Percentiles rank a stretch among this genome's conserved stretches.
phyloP scores from a whole-genome alignment of 2,113 vertebrate species.

The Platycercus adscitus region DNA sequence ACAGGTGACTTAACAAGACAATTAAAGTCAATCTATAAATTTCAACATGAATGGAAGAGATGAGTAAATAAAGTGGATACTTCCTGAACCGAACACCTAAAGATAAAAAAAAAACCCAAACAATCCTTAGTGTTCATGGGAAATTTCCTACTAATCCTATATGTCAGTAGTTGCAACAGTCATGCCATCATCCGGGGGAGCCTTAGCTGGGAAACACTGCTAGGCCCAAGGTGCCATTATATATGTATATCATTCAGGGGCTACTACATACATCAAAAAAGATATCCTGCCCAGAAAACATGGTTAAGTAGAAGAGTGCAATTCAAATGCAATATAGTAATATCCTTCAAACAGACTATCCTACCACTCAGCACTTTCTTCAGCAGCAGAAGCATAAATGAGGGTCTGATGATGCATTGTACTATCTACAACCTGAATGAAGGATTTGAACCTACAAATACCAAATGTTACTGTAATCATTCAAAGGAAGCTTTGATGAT shows the following conservation, averaged over 20 bases:
- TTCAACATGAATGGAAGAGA: background rate
- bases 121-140: background rate
- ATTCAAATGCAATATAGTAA: background rate
- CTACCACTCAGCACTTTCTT: background rate
- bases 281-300: background rate
- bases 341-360: background rate
- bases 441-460: background rate
- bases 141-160: background rate
- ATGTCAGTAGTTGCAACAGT: background rate
- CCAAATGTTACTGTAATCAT: background rate
- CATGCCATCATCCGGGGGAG: background rate
- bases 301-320: background rate
- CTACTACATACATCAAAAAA: background rate
- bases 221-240: background rate
- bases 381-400: background rate
- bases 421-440: background rate
- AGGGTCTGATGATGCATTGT: background rate
- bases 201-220: background rate
- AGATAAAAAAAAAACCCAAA: background rate
- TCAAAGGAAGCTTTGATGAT: background rate
- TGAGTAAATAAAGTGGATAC: background rate
- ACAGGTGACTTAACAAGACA: background rate
- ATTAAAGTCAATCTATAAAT: background rate
- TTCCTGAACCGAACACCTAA: background rate
- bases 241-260: background rate